Base-by-base conservation (phyloP, 1,140 invertebrate species). In the Drosophila truncata region DNA sequence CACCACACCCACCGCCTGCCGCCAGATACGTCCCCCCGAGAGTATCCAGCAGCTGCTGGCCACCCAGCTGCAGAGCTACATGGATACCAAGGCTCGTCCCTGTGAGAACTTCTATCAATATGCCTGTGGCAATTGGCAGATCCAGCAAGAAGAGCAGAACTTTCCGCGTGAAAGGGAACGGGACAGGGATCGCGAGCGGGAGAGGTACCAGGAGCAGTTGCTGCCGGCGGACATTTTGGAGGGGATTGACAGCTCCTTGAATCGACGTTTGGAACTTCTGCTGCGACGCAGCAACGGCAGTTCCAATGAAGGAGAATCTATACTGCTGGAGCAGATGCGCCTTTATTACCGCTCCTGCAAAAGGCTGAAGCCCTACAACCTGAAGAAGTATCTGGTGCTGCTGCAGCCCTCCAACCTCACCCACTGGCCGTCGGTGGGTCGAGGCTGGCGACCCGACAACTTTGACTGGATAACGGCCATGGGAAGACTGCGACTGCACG, bases 71-170 rank as follows among this genome's bases (percentile, higher is more conserved):
- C 72, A 87, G 47, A 91, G 86, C 58, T 92, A 91, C 54, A 92
- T 92, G 88, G 88, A 92, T 23, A 80, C 78, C 0, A 73, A 59
- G 35, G 78, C 78, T 39, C 73, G 74, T 37, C 91, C 91, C 39
- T 92, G 91, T 39, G 91, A 91, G 58, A 92, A 92, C 49, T 92
- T 92, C 47, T 92, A 92, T 81, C 91, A 92, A 58, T 92, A 87
- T 39, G 87, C 91, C 59, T 92, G 91, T 52, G 91, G 91, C 31
- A 87, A 91, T 55, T 92, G 91, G 91, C 82, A 88, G 39, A 47
- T 92, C 44, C 82, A 90, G 54, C 78, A 84, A 74, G 64, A 80
- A 49, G 76, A 79, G 69, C 66, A 80, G 29, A 61, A 78, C 57
- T 61, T 23, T 23, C 57, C 13, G 16, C 69, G 75, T 27, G 77